Conservation (phyloP, 2,113 vertebrate genomes). For the Cynoglossus semilaevis region DNA sequence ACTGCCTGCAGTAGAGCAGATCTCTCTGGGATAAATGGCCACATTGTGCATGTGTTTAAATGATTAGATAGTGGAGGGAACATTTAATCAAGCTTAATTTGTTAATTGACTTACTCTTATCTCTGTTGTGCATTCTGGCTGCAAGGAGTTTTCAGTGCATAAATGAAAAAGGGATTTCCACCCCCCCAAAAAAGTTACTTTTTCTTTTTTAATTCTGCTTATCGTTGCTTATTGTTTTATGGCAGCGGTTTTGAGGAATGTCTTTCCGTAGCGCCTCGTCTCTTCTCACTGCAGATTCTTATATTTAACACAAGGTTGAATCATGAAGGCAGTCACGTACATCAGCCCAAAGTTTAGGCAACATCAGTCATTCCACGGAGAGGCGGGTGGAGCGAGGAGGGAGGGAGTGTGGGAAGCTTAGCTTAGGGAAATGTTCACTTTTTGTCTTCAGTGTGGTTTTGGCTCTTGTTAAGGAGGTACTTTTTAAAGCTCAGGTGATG, state of each 20-base stretch:
- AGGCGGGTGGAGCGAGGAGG: constrained; percentile 26
- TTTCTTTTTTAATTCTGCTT: too few relatives aligned
- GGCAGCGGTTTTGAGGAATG: not conserved
- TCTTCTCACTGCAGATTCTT: constrained; percentile 8
- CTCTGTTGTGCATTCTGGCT: constrained; percentile 24
- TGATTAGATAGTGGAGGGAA: constrained; percentile 55
- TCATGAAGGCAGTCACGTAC: constrained; percentile 42
- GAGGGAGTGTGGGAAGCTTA: constrained; percentile 45
- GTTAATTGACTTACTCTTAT: constrained; percentile 47
- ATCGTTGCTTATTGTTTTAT: not conserved
- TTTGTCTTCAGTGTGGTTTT: constrained; percentile 20
- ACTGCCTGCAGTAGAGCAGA: constrained; percentile 39
- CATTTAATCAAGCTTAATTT: constrained; percentile 60
- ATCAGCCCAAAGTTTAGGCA: constrained; percentile 47
- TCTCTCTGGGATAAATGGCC: constrained; percentile 56
- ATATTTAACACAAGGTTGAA: constrained; percentile 45
- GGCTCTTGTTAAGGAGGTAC: not conserved
- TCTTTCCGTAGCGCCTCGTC: not conserved
- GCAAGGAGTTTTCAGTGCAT: constrained; percentile 11
- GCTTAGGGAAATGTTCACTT: constrained; percentile 55
- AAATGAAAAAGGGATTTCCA: constrained; percentile 17
- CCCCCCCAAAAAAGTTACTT: not conserved
- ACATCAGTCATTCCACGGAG: constrained; percentile 37
- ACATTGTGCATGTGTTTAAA: constrained; percentile 35
- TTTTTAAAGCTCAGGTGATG: too few relatives aligned